These are phyloP conservation scores for human DNA, from an alignment of 2,113 vertebrate genomes.

Conservation along the genomic window GRCh38 chr4:129416001-129416500, in stretches of 20 bases:
- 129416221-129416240: background rate
- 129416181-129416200: background rate
- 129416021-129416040: background rate
- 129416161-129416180: background rate
- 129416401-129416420: background rate
- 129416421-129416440: background rate
- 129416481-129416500: background rate
- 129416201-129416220: background rate
- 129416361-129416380: background rate
- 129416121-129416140: background rate
- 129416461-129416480: background rate
- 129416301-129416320: background rate
- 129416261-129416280: background rate
- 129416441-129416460: background rate
- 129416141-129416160: background rate
- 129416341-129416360: background rate
- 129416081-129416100: background rate
- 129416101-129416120: background rate
- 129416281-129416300: constrained; percentile 8
- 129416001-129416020: background rate
- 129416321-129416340: background rate
- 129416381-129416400: background rate
- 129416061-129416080: background rate
- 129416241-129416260: background rate
- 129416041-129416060: background rate